phyloP scores from a whole-genome alignment of 2,888 invertebrate species.

The Rotaria sp. region DNA sequence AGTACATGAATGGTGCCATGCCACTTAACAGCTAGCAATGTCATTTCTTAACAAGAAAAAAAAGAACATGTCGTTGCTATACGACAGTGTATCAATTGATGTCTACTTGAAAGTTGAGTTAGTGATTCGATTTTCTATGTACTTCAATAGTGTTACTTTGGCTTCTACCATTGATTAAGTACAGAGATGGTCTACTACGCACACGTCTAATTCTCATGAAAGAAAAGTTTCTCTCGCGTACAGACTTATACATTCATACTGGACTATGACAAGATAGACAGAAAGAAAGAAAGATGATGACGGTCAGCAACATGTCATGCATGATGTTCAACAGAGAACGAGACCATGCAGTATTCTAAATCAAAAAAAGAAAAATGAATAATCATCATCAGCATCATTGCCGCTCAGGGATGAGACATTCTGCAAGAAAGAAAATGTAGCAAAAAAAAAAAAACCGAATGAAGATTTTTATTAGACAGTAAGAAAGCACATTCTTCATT shows the following conservation, averaged over 20 bases:
- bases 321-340: slow-evolving; percentile 3
- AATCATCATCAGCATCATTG: slow-evolving; percentile 3
- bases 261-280: not conserved
- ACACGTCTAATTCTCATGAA: not conserved
- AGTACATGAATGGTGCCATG: not conserved
- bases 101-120: not conserved
- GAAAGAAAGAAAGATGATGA: not conserved
- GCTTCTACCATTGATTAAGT: not conserved
- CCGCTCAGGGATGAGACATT: not conserved
- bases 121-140: not conserved
- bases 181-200: not conserved
- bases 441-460: not conserved
- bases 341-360: not conserved
- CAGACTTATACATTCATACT: not conserved
- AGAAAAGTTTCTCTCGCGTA: not conserved
- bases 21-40: not conserved
- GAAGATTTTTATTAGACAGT: not conserved
- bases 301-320: not conserved
- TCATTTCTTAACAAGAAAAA: not conserved
- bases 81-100: not conserved
- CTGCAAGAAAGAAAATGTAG: not conserved
- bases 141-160: not conserved
- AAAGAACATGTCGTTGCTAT: not conserved
- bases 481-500: not conserved
- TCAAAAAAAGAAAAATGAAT: not conserved